These are phyloP conservation scores for Smithornis capensis DNA, from an alignment of 2,113 vertebrate species.

Conservation along the genomic window DNA sequence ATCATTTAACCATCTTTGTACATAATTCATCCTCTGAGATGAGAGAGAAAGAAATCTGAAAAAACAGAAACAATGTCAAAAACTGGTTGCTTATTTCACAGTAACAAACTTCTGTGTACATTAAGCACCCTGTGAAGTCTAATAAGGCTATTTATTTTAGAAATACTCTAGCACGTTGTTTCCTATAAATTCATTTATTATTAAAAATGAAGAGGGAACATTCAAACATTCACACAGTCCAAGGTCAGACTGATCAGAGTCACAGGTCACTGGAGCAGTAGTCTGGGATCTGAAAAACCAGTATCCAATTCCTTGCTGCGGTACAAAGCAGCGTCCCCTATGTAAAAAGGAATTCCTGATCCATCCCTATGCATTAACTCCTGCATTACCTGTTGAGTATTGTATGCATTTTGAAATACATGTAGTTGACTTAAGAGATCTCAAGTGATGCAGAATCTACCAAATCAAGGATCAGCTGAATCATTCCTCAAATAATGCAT, in stretches of 20 bases:
- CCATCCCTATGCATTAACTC: neutral
- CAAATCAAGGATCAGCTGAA: neutral
- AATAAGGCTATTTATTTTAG: neutral
- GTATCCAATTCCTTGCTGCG: neutral
- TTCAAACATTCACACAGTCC: neutral
- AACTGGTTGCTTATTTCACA: neutral
- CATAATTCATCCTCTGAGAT: neutral
- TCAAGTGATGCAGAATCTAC: neutral
- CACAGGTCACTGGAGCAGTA: neutral
- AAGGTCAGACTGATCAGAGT: neutral
- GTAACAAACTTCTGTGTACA: neutral
- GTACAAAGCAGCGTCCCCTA: neutral
- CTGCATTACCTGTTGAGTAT: neutral
- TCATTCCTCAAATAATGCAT: neutral
- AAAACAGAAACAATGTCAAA: neutral
- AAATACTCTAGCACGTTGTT: neutral
- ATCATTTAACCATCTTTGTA: neutral
- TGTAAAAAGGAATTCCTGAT: conserved; percentile 7
- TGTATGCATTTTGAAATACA: neutral
- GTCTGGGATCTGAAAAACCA: neutral
- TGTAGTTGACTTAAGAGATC: neutral
- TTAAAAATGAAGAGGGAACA: conserved; percentile 31
- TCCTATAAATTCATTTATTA: neutral
- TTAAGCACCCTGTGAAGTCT: conserved; percentile 11
- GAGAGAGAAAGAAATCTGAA: neutral